Evolutionary conservation across 2,888 invertebrate species (phyloP), one percentile per base, ranked within the genome.

Genomic region (Tinea pellionella): DNA sequence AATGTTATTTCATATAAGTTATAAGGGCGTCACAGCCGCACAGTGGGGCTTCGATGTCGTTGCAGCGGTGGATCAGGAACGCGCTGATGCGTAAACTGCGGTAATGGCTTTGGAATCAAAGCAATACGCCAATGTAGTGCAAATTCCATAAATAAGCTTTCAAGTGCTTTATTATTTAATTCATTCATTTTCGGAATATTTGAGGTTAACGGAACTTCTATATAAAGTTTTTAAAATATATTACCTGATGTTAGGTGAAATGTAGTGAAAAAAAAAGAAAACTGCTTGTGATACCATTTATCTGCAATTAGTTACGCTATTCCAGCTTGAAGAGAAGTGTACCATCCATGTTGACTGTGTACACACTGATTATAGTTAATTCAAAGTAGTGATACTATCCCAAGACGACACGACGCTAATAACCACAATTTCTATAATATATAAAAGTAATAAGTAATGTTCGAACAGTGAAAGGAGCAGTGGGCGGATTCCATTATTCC

Each of bases 21-120:
- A 47, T 47, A 47, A 16, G 15, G 47, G 47, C 16, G 47, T 47
- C 9, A 15, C 47, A 47, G 47, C 18, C 47, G 15, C 15, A 29
- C 55, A n/a, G 12, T 55, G 24, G 19, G 57, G 30, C 15, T 57
- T 57, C 30, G 2, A 11, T 18, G 19, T 3, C 32, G 57, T n/a
- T 32, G 57, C 57, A 32, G 32, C 32, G 57, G 32, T 32, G 57
- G 57, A 57, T 57, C 32, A 57, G 57, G 6, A 32, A 13, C 53
- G 57, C 57, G 57, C 32, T 11, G 32, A 57, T 30, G 57, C 32
- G 57, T 19, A 13, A 57, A 57, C 18, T 32, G 6, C 32, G 15
- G 32, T 57, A 57, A 57, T 57, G 32, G 57, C 32, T 57, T 57
- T 30, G 32, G 32, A 57, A 57, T 57, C 57, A 57, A 13, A 57